Conservation (phyloP, 2,797 vertebrate genomes). For the Melanotaenia maccullochi region DNA sequence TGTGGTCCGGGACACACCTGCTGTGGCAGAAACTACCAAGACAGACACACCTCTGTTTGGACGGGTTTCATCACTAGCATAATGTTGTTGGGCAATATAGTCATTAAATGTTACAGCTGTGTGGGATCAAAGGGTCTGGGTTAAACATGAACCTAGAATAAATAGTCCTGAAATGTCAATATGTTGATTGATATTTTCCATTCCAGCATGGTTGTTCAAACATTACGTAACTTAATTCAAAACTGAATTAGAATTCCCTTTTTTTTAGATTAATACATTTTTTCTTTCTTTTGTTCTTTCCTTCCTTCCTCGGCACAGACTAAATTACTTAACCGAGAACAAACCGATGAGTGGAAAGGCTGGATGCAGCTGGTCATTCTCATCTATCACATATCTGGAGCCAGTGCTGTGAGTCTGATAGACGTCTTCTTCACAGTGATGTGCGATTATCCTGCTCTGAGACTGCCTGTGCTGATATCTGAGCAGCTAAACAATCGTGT, state of each 20-base stretch:
- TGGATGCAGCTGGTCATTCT: constrained; percentile 99
- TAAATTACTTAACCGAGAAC: constrained; percentile 96
- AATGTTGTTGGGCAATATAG: background rate
- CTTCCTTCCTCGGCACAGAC: constrained; percentile 74
- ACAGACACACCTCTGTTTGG: background rate
- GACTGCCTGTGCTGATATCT: background rate
- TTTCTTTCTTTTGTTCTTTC: background rate
- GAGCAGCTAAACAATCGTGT: background rate
- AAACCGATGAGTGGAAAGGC: constrained; percentile 99
- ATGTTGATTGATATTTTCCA: background rate
- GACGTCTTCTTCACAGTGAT: background rate
- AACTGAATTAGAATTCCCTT: background rate
- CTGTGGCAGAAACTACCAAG: background rate
- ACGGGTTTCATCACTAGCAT: background rate
- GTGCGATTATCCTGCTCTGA: background rate
- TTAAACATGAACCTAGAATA: background rate
- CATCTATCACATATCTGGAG: constrained; percentile 98
- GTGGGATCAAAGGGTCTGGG: background rate
- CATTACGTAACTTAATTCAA: background rate
- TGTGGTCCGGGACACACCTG: constrained; percentile 1
- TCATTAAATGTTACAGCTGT: background rate
- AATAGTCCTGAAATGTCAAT: background rate
- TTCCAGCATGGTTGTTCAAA: background rate
- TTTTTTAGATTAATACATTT: background rate
- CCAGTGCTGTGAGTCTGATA: constrained; percentile 91